Evolutionary conservation across 2,888 invertebrate genomes (phyloP).

Genomic region (Abscondita cerata): DNA sequence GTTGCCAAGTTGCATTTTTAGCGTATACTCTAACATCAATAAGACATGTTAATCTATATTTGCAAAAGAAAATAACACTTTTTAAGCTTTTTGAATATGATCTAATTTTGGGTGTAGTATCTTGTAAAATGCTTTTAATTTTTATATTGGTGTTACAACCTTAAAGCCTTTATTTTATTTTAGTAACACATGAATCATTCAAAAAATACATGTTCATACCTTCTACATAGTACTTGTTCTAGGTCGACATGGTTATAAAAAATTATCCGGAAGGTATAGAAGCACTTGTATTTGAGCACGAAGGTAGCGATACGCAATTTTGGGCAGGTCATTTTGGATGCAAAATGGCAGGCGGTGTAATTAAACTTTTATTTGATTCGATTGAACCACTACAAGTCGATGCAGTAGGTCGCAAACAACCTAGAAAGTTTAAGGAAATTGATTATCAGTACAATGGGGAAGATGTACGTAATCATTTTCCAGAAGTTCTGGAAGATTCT

Average conservation of each 20-base stretch:
- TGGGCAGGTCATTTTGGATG: constrained; percentile 73
- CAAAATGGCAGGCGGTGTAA: constrained; percentile 68
- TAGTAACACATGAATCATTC: too few species aligned
- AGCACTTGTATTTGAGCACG: constrained; percentile 62
- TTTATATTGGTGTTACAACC: too few species aligned
- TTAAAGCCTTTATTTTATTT: too few species aligned
- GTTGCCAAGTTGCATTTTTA: too few species aligned
- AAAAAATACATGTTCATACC: too few species aligned
- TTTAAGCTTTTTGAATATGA: too few species aligned
- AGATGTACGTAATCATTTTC: not conserved
- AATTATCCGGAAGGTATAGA: constrained; percentile 62
- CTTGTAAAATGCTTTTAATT: too few species aligned
- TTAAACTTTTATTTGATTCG: constrained; percentile 54
- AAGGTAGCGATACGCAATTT: constrained; percentile 65
- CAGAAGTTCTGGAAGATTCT: not conserved
- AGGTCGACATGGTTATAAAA: constrained; percentile 61
- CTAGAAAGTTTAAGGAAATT: constrained; percentile 14
- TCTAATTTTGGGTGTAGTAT: too few species aligned
- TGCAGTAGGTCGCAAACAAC: constrained; percentile 10
- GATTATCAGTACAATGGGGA: constrained; percentile 17
- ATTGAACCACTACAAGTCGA: constrained; percentile 36
- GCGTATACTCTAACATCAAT: too few species aligned
- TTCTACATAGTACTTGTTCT: too few species aligned
- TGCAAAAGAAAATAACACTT: too few species aligned
- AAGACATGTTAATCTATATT: too few species aligned